A percentile compares a stretch with the other conserved stretches of the same genome.
Evolutionary conservation across 1,140 invertebrate species (phyloP).

Genomic region (Bombus pascuorum): DNA sequence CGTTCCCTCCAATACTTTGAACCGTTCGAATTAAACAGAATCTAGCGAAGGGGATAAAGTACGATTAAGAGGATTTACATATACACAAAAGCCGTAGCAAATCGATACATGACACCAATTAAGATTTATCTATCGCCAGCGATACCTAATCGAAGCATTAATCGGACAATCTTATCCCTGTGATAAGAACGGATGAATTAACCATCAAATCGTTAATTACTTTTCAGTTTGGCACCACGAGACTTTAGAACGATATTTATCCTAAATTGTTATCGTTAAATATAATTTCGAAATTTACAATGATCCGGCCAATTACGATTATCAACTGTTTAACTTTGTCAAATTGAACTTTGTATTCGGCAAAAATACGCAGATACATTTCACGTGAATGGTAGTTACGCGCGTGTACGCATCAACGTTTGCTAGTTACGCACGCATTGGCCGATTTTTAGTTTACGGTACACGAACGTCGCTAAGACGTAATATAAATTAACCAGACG

Average conservation of each 20-base stretch:
- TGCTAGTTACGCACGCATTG: accelerated
- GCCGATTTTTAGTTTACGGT: no score
- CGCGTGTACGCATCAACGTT: background rate
- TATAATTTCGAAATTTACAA: slow-evolving; percentile 2
- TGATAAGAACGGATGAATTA: slow-evolving; percentile 61
- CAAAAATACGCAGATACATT: no score
- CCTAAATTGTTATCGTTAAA: slow-evolving; percentile 6
- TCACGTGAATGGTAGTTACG: background rate
- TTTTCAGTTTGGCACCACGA: slow-evolving; percentile 20
- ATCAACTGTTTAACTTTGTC: background rate
- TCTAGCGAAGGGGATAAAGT: slow-evolving; percentile 36
- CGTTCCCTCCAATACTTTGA: background rate
- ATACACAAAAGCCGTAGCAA: slow-evolving; percentile 37
- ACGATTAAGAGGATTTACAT: slow-evolving; percentile 59
- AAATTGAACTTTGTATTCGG: slow-evolving; percentile 1
- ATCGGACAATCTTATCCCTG: slow-evolving; percentile 62
- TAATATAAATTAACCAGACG: no score
- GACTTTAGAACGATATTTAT: slow-evolving; percentile 19
- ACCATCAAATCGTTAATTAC: slow-evolving; percentile 64
- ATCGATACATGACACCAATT: slow-evolving; percentile 62
- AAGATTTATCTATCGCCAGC: slow-evolving; percentile 53
- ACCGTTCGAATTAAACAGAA: slow-evolving; percentile 40
- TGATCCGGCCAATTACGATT: slow-evolving; percentile 5
- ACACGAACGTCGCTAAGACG: no score
- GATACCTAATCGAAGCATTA: slow-evolving; percentile 52